A percentile compares a stretch with the other conserved stretches of the same genome.
Conservation (phyloP, 2,888 invertebrate genomes). For the Salticus scenicus region DNA sequence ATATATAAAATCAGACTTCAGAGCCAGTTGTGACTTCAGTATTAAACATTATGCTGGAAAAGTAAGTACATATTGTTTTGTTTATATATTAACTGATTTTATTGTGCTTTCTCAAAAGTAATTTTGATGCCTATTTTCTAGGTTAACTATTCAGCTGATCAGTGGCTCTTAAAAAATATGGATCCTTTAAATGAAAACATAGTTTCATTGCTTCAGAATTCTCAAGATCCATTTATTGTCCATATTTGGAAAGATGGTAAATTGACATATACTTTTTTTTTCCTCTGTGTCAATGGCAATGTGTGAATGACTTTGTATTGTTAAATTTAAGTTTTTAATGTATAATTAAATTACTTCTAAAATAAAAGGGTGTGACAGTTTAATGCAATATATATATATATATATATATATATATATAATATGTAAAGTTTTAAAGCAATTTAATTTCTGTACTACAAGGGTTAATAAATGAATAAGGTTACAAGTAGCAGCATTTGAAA, state of each 20-base stretch:
- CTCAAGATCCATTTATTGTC: slow-evolving; percentile 95
- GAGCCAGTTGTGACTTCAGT: slow-evolving; percentile 92
- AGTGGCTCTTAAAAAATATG: slow-evolving; percentile 99
- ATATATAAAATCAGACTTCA: slow-evolving; percentile 96
- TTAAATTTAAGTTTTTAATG: neutral
- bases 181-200: slow-evolving; percentile 99
- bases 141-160: slow-evolving; percentile 92
- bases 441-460: too few relatives aligned
- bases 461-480: too few relatives aligned
- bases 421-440: too few relatives aligned
- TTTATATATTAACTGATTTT: neutral
- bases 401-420: too few relatives aligned
- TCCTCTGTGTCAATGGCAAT: too few relatives aligned
- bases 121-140: slow-evolving; percentile 64
- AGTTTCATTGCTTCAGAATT: slow-evolving; percentile 93
- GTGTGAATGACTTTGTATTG: neutral
- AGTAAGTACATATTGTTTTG: slow-evolving; percentile 78
- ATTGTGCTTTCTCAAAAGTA: neutral
- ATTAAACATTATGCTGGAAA: slow-evolving; percentile 99
- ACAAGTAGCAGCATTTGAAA: too few relatives aligned
- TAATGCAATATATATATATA: too few relatives aligned
- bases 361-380: too few relatives aligned
- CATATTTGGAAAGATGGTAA: slow-evolving; percentile 97
- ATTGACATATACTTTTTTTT: too few relatives aligned
- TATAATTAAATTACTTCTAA: too few relatives aligned